These are phyloP conservation scores for Sitobion miscanthi DNA, from an alignment of 1,140 invertebrate genomes.

Conservation along the genomic window DNA sequence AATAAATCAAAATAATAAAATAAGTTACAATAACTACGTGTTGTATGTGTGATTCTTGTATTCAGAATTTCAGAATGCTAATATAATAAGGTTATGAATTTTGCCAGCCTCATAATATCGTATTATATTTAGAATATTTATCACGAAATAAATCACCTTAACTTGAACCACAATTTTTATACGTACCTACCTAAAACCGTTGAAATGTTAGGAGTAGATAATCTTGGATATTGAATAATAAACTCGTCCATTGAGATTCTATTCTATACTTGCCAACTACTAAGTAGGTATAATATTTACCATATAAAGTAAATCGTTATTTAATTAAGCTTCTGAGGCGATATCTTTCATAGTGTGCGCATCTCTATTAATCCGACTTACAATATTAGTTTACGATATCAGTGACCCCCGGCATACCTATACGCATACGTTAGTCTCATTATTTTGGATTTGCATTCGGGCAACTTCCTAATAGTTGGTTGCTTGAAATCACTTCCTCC, in stretches of 20 bases:
- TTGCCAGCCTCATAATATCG: not conserved
- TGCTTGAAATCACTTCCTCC: not conserved
- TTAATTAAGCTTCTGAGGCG: not conserved
- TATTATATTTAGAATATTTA: not conserved
- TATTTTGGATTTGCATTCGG: conserved; percentile 11
- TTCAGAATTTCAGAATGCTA: not conserved
- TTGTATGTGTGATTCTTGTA: not conserved
- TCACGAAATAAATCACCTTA: not conserved
- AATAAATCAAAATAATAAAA: too few relatives aligned
- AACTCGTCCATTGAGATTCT: not conserved
- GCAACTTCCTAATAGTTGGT: not conserved
- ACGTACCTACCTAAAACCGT: too few relatives aligned
- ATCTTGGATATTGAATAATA: not conserved
- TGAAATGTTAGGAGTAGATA: not conserved
- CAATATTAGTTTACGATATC: conserved; percentile 18
- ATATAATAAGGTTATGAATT: not conserved
- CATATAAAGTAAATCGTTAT: not conserved
- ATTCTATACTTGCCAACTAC: not conserved
- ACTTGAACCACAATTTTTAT: not conserved
- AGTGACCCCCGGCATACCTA: not conserved
- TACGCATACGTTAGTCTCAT: not conserved
- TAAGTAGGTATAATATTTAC: not conserved
- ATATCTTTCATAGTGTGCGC: not conserved
- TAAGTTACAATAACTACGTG: too few relatives aligned
- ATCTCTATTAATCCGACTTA: conserved; percentile 10